Base-by-base conservation (phyloP, 2,888 invertebrate genomes). In the Clitarchus hookeri region DNA sequence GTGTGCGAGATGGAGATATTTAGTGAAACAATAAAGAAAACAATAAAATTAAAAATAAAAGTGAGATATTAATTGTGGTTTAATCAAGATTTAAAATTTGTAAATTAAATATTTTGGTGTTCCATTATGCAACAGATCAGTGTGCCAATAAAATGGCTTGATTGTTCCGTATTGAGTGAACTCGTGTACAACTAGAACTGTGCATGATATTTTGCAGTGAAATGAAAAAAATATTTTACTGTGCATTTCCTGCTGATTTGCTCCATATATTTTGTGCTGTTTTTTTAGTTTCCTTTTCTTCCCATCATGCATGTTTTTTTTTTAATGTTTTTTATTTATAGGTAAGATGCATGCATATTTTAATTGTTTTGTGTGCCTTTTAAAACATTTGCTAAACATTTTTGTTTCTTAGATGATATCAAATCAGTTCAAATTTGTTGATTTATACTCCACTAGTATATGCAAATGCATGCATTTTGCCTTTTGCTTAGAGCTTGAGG, bases 331-430 rank as follows among this genome's bases (percentile, higher is more conserved):
- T 65, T 65, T 65, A 36, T 48, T n/a, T 23, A 65, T 65, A 65
- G 65, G 65, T 65, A 65, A 65, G 19, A 65, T 65, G 84, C 84
- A 84, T 84, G 84, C n/a, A 44, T 23, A 4, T 65, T 65, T 65
- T 23, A n/a, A n/a, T n/a, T 65, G 1, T 65, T 23, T 23, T 23
- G 6, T 11, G 23, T 65, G 65, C 16, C 8, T 65, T 9, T 65
- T 23, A 65, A 23, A 65, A 12, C 1, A 11, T 6, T 65, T 23
- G 19, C 53, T 4, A 19, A 65, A 65, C 65, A n/a, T 16, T 8
- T 48, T 13, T 48, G 48, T 48, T 48, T 16, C 16, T 8, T 48
- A 48, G 16, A 48, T 13, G 16, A 48, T 13, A 48, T 13, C 11
- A 48, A 48, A 48, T 13, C 11, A 48, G 16, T 1, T 36, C 36